Evolutionary conservation across 92 coral and sea anemone genomes (phyloP).

Genomic region (Porites rus): DNA sequence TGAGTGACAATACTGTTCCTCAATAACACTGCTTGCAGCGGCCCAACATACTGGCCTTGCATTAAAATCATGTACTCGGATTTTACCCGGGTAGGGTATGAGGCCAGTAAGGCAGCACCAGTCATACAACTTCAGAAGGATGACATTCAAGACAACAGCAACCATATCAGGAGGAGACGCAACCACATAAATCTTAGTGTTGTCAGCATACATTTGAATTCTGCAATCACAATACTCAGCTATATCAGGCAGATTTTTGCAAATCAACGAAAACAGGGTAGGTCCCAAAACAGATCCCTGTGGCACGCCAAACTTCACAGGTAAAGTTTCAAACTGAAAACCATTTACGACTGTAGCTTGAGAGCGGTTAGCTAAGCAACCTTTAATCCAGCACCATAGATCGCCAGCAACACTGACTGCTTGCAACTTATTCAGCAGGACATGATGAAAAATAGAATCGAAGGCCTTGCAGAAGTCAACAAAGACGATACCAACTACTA

Average conservation of each 20-base stretch:
- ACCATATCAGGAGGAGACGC: too few relatives aligned
- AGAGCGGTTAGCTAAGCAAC: slow-evolving; percentile 4
- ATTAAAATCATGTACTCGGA: too few relatives aligned
- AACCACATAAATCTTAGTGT: slow-evolving; percentile 39
- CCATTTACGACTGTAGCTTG: slow-evolving; percentile 12
- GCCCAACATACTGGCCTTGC: too few relatives aligned
- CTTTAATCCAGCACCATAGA: slow-evolving; percentile 38
- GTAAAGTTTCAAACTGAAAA: background rate
- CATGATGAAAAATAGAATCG: background rate
- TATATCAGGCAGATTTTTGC: too few relatives aligned
- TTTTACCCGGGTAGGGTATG: slow-evolving; percentile 28
- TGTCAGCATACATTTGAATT: slow-evolving; percentile 55
- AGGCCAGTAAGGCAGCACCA: slow-evolving; percentile 44
- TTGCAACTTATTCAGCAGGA: too few relatives aligned
- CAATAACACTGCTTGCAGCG: too few relatives aligned
- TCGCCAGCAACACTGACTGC: too few relatives aligned
- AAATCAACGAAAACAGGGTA: too few relatives aligned
- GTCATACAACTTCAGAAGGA: slow-evolving; percentile 1
- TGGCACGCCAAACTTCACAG: slow-evolving; percentile 52
- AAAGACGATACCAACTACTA: slow-evolving; percentile 27
- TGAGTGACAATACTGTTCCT: too few relatives aligned
- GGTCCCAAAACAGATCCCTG: slow-evolving; percentile 31
- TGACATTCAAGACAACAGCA: too few relatives aligned
- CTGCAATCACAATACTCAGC: background rate
- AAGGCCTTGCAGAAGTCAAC: too few relatives aligned